These are phyloP conservation scores for Baronia brevicornis DNA, from an alignment of 2,888 invertebrate species.

Conservation along the genomic window DNA sequence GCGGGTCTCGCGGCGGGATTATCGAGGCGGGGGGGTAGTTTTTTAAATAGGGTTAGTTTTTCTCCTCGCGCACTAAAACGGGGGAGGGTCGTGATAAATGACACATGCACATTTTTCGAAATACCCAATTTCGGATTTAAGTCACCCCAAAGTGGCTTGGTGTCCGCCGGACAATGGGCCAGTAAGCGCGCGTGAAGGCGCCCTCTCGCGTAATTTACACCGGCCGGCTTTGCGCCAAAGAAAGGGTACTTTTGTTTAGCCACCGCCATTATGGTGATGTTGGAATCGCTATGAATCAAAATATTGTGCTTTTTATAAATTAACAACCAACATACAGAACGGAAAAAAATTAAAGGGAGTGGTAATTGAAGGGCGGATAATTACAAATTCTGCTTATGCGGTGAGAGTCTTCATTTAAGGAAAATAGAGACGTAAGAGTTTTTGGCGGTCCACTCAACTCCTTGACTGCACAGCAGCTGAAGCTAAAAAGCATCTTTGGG, in stretches of 20 bases:
- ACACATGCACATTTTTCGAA: constrained; percentile 77
- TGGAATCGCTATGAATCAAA: constrained; percentile 58
- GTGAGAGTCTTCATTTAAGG: no score
- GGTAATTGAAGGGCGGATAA: no score
- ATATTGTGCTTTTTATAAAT: constrained; percentile 59
- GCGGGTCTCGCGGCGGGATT: constrained; percentile 58
- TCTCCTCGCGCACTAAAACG: constrained; percentile 40
- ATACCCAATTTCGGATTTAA: constrained; percentile 78
- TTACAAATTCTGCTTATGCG: no score
- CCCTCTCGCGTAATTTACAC: constrained; percentile 62
- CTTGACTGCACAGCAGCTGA: no score
- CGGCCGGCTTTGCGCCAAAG: constrained; percentile 31
- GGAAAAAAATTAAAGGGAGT: constrained; percentile 1
- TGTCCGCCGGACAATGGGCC: constrained; percentile 56
- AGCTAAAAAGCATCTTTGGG: no score
- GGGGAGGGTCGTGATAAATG: constrained; percentile 74
- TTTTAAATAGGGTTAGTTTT: constrained; percentile 74
- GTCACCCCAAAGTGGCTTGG: constrained; percentile 75
- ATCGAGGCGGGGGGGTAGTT: constrained; percentile 59
- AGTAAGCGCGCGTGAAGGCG: constrained; percentile 29
- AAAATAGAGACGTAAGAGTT: no score
- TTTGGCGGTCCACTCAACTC: no score
- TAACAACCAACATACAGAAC: constrained; percentile 24
- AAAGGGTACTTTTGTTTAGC: constrained; percentile 50
- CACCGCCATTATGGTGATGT: constrained; percentile 36